Evolutionary conservation across 2,797 vertebrate species (phyloP), one percentile per base, ranked within the genome.

Genomic region (Enteromius afrohamiltoni): DNA sequence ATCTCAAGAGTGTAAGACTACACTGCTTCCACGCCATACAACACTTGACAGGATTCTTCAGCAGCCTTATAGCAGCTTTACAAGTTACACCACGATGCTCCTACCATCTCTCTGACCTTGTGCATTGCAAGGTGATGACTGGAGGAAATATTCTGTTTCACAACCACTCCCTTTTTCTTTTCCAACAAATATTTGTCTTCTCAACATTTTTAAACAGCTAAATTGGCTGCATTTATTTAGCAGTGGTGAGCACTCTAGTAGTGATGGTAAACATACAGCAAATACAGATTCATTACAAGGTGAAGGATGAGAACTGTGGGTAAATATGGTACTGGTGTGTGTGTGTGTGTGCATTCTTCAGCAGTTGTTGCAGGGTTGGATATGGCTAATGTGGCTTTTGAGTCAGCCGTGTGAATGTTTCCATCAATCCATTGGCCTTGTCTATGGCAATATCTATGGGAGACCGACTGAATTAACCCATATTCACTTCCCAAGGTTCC

Each of bases 331-430:
- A 8, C 47, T 58, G 1, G 65, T 26, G 58, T 60, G 23, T 13
- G 58, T 29, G 60, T 71, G 85, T 75, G 58, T 21, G 26, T 34
- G 6, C 47, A 51, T n/a, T 79, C 55, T 53, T 42, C 49, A 79
- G 65, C 89, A 88, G 88, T 88, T 88, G 87, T 87, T 83, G 53
- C n/a, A 67, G 37, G 86, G 88, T 78, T 69, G 76, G 71, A n/a
- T 58, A 10, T n/a, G 73, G 80, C 85, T 83, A 80, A 47, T 3
- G 67, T 83, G 37, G 86, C 78, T 70, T 86, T 82, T 75, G 84
- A 85, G 80, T 85, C 86, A 89, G 55, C 80, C 62, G 16, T 73
- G 82, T 84, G 64, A 77, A 86, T 80, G 82, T 77, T 58, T 82
- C 75, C 84, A 70, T 81, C 74, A 89, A 87, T 91, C 86, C 74